Evolutionary conservation across 1,140 invertebrate genomes (phyloP).

Genomic region (Gryon sp.): DNA sequence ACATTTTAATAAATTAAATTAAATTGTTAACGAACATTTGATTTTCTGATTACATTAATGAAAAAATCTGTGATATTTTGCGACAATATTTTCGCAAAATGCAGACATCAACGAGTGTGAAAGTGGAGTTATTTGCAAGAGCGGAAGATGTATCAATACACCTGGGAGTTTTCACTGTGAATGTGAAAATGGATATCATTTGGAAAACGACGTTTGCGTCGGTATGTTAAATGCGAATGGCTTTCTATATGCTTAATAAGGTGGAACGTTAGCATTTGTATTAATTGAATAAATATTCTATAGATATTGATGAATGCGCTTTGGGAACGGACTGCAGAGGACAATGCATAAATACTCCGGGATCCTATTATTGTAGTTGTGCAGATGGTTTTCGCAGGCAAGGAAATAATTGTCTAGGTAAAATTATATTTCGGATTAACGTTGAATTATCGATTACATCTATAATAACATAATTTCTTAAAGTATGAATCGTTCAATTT

Average conservation of each 20-base stretch:
- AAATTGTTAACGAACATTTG: no score
- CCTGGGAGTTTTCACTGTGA: constrained; percentile 90
- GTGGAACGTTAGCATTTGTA: constrained; percentile 6
- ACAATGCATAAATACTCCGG: constrained; percentile 81
- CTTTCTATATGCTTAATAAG: constrained; percentile 20
- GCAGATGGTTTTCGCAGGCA: constrained; percentile 84
- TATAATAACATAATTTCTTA: no score
- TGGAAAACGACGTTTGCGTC: constrained; percentile 81
- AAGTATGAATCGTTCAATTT: no score
- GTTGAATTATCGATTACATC: no score
- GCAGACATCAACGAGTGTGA: constrained; percentile 85
- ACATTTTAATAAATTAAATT: no score
- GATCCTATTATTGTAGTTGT: constrained; percentile 83
- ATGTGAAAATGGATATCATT: constrained; percentile 87
- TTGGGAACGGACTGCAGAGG: constrained; percentile 78
- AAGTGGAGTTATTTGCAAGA: constrained; percentile 81
- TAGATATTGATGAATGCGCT: constrained; percentile 86
- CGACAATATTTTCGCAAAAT: constrained; percentile 40
- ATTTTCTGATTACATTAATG: no score
- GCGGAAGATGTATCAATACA: constrained; percentile 88
- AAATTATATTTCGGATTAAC: no score
- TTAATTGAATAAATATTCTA: constrained; percentile 43
- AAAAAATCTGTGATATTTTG: constrained; percentile 11
- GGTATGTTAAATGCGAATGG: constrained; percentile 77
- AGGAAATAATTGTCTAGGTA: constrained; percentile 82